Percentiles rank a stretch among this genome's conserved stretches.
Conservation (phyloP, 2,797 vertebrate genomes). For the Miichthys miiuy region DNA sequence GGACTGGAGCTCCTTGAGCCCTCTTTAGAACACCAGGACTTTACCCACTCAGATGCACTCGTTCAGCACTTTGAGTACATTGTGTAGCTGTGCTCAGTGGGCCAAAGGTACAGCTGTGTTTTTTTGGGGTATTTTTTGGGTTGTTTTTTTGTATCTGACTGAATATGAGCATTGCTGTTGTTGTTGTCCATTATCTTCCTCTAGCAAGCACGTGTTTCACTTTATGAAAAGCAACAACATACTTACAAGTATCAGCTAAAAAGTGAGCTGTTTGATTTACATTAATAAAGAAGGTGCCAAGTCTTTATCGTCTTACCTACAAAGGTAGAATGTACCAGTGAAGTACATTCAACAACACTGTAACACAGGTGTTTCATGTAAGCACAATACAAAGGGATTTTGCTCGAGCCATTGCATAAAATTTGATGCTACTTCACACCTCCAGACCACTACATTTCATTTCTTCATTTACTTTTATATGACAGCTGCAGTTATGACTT, state of each 20-base stretch:
- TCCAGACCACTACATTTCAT: too few species aligned
- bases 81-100: neutral
- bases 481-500: too few species aligned
- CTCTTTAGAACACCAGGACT: constrained; percentile 26
- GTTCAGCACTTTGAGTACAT: constrained; percentile 25
- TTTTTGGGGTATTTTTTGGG: too few species aligned
- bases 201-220: too few species aligned
- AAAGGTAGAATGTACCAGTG: too few species aligned
- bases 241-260: neutral
- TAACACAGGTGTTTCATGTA: too few species aligned
- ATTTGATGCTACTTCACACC: too few species aligned
- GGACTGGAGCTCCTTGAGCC: constrained; percentile 35
- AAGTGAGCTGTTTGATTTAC: neutral
- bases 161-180: neutral
- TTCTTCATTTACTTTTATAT: too few species aligned
- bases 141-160: neutral
- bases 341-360: too few species aligned
- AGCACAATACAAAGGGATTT: too few species aligned
- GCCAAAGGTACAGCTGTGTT: neutral
- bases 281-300: neutral
- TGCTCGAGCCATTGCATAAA: too few species aligned
- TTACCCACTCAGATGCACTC: constrained; percentile 12
- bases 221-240: neutral
- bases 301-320: too few species aligned
- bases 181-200: neutral